Conservation (phyloP, 1,140 invertebrate genomes). For the Trachymyrmex septentrionalis region DNA sequence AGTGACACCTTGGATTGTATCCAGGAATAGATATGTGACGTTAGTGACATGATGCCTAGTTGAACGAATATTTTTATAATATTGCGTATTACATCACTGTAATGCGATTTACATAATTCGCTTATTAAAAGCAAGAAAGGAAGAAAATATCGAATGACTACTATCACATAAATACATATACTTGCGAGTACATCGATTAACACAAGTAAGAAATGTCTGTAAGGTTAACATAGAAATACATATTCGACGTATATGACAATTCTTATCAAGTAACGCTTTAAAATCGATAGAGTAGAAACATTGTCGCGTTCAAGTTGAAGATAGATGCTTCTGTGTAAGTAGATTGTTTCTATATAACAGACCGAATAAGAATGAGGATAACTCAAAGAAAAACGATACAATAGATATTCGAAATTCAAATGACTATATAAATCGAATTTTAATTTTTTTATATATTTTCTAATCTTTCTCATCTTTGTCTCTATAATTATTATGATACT, state of each 20-base stretch:
- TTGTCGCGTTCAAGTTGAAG: neutral
- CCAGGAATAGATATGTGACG: neutral
- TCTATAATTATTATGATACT: conserved; percentile 41
- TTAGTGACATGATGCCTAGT: neutral
- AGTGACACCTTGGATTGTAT: conserved; percentile 15
- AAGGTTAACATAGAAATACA: neutral
- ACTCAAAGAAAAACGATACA: neutral
- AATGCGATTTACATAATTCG: neutral
- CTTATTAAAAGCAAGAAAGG: neutral
- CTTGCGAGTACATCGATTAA: neutral
- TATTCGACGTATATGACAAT: neutral
- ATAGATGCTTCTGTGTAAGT: neutral
- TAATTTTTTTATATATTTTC: neutral
- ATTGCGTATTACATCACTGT: neutral
- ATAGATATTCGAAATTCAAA: neutral
- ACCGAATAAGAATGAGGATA: neutral
- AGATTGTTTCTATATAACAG: neutral
- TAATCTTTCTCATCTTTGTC: neutral
- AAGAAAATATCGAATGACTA: conserved; percentile 9
- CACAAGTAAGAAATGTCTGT: neutral
- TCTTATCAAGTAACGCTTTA: neutral
- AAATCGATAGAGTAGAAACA: neutral
- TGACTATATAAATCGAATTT: neutral
- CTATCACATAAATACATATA: neutral
- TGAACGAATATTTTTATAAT: conserved; percentile 6